Evolutionary conservation across 2,888 invertebrate genomes (phyloP).

Genomic region (Diploptera punctata): DNA sequence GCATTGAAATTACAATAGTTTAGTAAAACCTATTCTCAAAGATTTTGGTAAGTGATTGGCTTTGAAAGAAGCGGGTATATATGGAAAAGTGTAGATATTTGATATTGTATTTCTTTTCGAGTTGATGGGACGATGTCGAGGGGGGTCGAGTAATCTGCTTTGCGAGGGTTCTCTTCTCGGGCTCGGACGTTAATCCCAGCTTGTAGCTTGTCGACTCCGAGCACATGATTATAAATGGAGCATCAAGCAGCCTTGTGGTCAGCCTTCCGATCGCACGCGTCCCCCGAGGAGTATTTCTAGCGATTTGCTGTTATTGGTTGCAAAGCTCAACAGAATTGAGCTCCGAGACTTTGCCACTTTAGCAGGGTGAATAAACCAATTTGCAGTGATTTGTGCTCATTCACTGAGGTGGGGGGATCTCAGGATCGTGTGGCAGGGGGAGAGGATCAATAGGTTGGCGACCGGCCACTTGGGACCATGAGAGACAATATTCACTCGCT

Average conservation of each 20-base stretch:
- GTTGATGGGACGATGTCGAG: no score
- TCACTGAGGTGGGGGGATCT: constrained; percentile 26
- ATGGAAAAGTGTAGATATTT: no score
- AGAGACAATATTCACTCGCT: constrained; percentile 31
- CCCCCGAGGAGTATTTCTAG: constrained; percentile 36
- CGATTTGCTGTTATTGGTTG: constrained; percentile 39
- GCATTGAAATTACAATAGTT: no score
- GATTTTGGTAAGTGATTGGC: no score
- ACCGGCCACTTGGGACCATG: constrained; percentile 27
- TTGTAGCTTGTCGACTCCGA: background rate
- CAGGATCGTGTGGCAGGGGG: background rate
- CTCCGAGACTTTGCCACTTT: constrained; percentile 36
- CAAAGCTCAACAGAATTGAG: constrained; percentile 35
- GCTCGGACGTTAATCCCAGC: constrained; percentile 26
- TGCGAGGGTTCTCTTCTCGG: background rate
- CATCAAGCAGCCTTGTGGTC: background rate
- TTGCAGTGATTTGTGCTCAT: constrained; percentile 41
- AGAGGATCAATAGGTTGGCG: constrained; percentile 23
- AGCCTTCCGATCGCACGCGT: background rate
- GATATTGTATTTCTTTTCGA: no score
- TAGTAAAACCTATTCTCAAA: no score
- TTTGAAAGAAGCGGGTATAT: no score
- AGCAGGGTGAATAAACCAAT: constrained; percentile 40
- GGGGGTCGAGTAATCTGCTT: background rate
- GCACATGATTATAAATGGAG: constrained; percentile 36